These are phyloP conservation scores for Thereuonema tuberculata DNA, from an alignment of 1,140 invertebrate species.

Conservation along the genomic window DNA sequence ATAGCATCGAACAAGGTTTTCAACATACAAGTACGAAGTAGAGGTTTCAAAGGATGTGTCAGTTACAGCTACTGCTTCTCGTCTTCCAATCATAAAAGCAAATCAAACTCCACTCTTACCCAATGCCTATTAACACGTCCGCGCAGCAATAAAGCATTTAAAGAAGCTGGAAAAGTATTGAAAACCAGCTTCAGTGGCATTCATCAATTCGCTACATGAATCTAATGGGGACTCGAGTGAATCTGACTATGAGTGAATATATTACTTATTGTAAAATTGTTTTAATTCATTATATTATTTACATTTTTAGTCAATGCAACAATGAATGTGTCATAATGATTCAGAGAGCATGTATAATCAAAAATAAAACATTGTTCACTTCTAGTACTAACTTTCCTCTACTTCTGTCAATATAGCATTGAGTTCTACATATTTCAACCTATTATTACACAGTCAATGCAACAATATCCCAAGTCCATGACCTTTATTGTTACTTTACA, in stretches of 20 bases:
- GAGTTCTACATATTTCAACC: too few relatives aligned
- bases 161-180: neutral
- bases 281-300: too few relatives aligned
- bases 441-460: too few relatives aligned
- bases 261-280: too few relatives aligned
- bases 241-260: neutral
- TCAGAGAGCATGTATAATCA: too few relatives aligned
- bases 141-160: neutral
- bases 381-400: too few relatives aligned
- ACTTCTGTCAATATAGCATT: too few relatives aligned
- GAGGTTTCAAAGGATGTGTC: neutral
- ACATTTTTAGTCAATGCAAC: too few relatives aligned
- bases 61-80: neutral
- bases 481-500: too few relatives aligned
- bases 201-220: neutral
- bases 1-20: neutral
- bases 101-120: neutral
- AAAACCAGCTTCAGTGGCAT: neutral
- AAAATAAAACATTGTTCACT: too few relatives aligned
- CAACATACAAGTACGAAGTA: neutral
- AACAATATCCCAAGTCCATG: too few relatives aligned
- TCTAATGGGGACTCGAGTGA: neutral
- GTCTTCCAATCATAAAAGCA: neutral
- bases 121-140: neutral
- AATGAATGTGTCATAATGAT: too few relatives aligned